Percentiles rank a stretch among this genome's conserved stretches.
These are phyloP conservation scores for Syngnathus acus DNA, from an alignment of 2,797 vertebrate genomes.

Conservation along the genomic window DNA sequence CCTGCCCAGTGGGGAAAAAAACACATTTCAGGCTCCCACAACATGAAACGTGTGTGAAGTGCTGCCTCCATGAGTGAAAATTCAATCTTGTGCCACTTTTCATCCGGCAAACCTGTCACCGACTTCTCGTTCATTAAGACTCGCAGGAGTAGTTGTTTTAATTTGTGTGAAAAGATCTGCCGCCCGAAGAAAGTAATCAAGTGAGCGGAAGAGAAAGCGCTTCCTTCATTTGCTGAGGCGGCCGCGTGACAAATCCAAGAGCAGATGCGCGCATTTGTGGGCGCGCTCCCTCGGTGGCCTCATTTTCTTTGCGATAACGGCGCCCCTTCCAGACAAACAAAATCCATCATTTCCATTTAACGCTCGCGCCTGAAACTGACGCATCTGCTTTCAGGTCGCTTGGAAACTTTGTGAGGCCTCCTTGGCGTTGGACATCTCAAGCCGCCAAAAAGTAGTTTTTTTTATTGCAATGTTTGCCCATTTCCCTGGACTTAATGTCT, in stretches of 20 bases:
- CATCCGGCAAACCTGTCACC: no score
- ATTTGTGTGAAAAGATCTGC: background rate
- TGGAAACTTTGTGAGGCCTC: background rate
- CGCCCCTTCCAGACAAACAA: background rate
- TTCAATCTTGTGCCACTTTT: no score
- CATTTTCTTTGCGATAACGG: background rate
- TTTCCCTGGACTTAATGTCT: no score
- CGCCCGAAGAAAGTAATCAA: background rate
- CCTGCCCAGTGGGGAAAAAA: slow-evolving; percentile 51
- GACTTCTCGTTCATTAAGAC: background rate
- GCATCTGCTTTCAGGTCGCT: background rate
- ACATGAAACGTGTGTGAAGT: no score
- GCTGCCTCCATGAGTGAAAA: no score
- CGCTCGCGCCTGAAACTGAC: background rate
- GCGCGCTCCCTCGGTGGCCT: background rate
- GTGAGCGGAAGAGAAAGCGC: background rate
- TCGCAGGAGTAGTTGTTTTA: background rate
- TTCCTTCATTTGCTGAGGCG: background rate
- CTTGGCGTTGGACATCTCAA: background rate
- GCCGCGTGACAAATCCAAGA: background rate
- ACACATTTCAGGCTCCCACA: background rate
- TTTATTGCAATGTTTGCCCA: no score
- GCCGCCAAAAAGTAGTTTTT: no score
- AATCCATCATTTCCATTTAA: slow-evolving; percentile 2
- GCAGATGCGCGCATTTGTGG: background rate